phyloP scores from a whole-genome alignment of 2,113 vertebrate genomes.

The Alectura lathami region DNA sequence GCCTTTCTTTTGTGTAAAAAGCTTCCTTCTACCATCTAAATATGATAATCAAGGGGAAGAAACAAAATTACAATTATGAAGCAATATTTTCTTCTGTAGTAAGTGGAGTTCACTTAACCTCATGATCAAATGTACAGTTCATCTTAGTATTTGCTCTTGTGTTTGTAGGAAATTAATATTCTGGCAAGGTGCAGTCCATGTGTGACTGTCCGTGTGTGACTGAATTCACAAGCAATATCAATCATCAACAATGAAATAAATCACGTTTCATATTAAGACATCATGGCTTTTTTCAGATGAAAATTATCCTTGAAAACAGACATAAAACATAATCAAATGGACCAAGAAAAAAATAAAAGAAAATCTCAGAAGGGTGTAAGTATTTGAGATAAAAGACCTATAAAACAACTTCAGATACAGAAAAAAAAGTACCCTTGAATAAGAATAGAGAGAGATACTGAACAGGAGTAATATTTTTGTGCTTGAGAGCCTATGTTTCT shows the following conservation, averaged over 20 bases:
- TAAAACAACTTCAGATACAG: not conserved
- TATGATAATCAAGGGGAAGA: not conserved
- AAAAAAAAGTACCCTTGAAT: not conserved
- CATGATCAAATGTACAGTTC: not conserved
- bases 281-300: not conserved
- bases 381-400: slow-evolving; percentile 35
- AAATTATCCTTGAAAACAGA: slow-evolving; percentile 54
- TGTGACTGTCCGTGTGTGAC: not conserved
- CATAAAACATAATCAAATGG: slow-evolving; percentile 55
- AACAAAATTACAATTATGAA: not conserved
- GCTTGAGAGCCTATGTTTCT: not conserved
- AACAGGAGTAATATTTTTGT: not conserved
- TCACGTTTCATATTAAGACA: slow-evolving; percentile 41
- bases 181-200: not conserved
- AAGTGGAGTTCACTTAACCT: not conserved
- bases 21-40: not conserved
- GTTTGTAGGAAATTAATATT: slow-evolving; percentile 54
- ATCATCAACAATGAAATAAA: slow-evolving; percentile 48
- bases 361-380: slow-evolving; percentile 48
- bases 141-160: not conserved
- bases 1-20: not conserved
- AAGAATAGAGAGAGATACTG: not conserved
- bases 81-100: not conserved
- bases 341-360: slow-evolving; percentile 38
- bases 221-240: not conserved